phyloP scores from a whole-genome alignment of 2,113 vertebrate genomes.

The Otocyon megalotis region DNA sequence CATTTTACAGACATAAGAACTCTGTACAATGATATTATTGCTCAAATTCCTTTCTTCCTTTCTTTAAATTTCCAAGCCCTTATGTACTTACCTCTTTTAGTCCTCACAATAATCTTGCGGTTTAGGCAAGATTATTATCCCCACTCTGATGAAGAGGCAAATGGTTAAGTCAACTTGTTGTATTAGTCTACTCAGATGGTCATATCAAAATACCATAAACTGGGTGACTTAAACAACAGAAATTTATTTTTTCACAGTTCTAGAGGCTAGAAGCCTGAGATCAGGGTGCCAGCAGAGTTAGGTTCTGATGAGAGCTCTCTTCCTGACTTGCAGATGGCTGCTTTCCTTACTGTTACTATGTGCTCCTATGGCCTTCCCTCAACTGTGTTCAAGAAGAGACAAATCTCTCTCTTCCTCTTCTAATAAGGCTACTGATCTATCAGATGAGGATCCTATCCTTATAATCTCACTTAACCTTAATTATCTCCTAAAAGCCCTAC shows the following conservation, averaged over 20 bases:
- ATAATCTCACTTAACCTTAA: not conserved
- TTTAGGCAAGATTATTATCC: not conserved
- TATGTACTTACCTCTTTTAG: not conserved
- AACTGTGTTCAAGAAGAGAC: not conserved
- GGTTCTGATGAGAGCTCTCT: not conserved
- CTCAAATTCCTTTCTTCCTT: not conserved
- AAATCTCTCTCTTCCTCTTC: not conserved
- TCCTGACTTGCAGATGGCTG: not conserved
- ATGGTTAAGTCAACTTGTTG: not conserved
- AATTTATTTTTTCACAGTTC: not conserved
- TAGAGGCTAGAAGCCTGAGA: not conserved
- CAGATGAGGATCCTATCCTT: not conserved
- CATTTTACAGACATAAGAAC: not conserved
- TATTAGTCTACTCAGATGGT: not conserved
- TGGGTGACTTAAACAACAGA: not conserved
- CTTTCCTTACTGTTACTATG: not conserved
- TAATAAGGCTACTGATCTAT: not conserved
- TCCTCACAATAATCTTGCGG: not conserved
- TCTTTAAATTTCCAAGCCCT: not conserved
- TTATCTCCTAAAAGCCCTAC: not conserved
- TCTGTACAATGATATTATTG: not conserved
- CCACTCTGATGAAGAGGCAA: not conserved
- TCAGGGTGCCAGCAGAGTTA: not conserved
- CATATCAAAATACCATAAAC: not conserved
- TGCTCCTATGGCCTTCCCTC: not conserved